Evolutionary conservation across 2,797 vertebrate genomes (phyloP).

Genomic region (Podargus strigoides): DNA sequence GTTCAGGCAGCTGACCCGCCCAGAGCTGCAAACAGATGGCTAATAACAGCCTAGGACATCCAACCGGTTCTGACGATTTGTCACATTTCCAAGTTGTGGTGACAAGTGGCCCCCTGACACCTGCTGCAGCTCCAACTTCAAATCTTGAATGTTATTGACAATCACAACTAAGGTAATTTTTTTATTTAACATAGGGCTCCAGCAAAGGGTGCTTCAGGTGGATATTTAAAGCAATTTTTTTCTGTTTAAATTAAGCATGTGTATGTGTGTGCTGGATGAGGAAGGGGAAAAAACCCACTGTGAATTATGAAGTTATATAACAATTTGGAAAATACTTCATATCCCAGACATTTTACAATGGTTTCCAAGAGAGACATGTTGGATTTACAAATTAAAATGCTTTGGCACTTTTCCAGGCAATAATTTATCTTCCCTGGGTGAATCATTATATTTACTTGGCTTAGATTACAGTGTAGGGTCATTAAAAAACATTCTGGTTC

Average conservation of each 20-base stretch:
- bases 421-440: slow-evolving; percentile 20
- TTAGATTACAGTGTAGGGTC: neutral
- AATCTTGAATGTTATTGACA: slow-evolving; percentile 1
- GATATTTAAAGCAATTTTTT: neutral
- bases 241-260: neutral
- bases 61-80: neutral
- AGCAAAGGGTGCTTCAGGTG: neutral
- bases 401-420: slow-evolving; percentile 34
- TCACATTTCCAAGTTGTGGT: slow-evolving; percentile 56
- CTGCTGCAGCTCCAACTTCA: slow-evolving; percentile 37
- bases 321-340: slow-evolving; percentile 13
- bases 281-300: neutral
- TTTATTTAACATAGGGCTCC: neutral
- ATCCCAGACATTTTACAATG: neutral
- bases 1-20: slow-evolving; percentile 35
- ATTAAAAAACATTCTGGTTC: slow-evolving; percentile 21
- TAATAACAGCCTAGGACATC: slow-evolving; percentile 57
- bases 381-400: slow-evolving; percentile 38
- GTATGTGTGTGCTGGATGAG: neutral
- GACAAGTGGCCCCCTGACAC: slow-evolving; percentile 45
- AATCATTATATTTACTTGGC: slow-evolving; percentile 33
- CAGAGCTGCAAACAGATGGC: slow-evolving; percentile 53
- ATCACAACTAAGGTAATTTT: neutral
- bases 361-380: slow-evolving; percentile 3
- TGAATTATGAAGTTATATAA: slow-evolving; percentile 42